Evolutionary conservation across 92 coral and sea anemone species (phyloP), one percentile per base, ranked within the genome.

Genomic region (Ricordea florida): DNA sequence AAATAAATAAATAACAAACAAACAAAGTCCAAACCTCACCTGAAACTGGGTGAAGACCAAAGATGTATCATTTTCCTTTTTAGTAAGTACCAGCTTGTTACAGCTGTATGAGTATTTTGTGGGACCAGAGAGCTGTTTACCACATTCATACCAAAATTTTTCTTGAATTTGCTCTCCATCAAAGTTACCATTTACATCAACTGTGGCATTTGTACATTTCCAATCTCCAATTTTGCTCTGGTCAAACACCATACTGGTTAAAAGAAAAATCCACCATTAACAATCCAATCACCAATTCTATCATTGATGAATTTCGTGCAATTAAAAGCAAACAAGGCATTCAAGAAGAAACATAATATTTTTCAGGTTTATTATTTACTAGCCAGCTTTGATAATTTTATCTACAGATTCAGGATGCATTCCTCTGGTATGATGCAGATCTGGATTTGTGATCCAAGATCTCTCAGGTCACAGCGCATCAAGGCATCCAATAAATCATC

Each of bases 21-120:
- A n/a, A n/a, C n/a, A n/a, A 9, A 11, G 32, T 1, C 1, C 51
- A 10, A 21, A 17, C 23, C 49, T 31, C 56, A 61, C 63, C 64
- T 53, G 69, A 64, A 66, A 46, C 17, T 50, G 36, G 10, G 32
- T 63, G 69, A 62, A 57, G 21, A 16, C 41, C 17, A 68, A 9
- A 32, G 52, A 21, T 27, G 66, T 61, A 23, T 20, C 42, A 0
- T 50, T 26, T 18, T 21, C 41, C 14, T 32, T 63, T 3, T n/a
- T n/a, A n/a, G n/a, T n/a, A n/a, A 33, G 23, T 23, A 22, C 41
- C 42, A 70, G 38, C 0, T 0, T 70, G 55, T 1, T 7, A 32
- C 77, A 70, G 32, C 77, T 70, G 53, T 70, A 70, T 7, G 77
- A 70, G 20, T 37, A 70, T 18, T 6, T 21, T 1, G 65, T 26